Conservation (phyloP, 2,888 invertebrate genomes). For the Thecophora atra region DNA sequence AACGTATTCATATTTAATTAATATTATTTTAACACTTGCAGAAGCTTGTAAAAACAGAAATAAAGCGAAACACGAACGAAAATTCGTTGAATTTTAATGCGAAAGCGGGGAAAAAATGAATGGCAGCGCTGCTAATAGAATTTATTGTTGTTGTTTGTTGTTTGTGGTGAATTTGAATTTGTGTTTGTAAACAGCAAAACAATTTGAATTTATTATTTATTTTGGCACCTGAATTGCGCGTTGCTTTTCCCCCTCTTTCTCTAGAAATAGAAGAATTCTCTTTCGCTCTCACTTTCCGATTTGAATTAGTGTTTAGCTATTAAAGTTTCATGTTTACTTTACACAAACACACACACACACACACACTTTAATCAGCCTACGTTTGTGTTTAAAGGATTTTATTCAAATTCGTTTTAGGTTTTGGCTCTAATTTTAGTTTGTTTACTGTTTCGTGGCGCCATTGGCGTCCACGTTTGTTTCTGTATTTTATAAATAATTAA, state of each 20-base stretch:
- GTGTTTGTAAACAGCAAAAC: constrained; percentile 25
- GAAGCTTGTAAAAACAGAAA: background rate
- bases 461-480: background rate
- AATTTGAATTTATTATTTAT: constrained; percentile 32
- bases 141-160: too few species aligned
- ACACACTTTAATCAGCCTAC: background rate
- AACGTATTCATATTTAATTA: constrained; percentile 15
- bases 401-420: constrained; percentile 10
- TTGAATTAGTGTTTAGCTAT: constrained; percentile 13
- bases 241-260: background rate
- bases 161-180: background rate
- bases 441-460: background rate
- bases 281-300: background rate
- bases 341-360: constrained; percentile 2
- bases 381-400: constrained; percentile 22
- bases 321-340: constrained; percentile 24
- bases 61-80: background rate
- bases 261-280: too few species aligned
- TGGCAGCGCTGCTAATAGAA: too few species aligned
- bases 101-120: too few species aligned
- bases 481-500: background rate
- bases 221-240: constrained; percentile 21
- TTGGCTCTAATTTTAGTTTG: background rate
- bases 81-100: background rate
- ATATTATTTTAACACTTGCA: constrained; percentile 19